A percentile compares a stretch with the other conserved stretches of the same genome.
Evolutionary conservation across 2,797 vertebrate genomes (phyloP).

Genomic region (Argentina silus): DNA sequence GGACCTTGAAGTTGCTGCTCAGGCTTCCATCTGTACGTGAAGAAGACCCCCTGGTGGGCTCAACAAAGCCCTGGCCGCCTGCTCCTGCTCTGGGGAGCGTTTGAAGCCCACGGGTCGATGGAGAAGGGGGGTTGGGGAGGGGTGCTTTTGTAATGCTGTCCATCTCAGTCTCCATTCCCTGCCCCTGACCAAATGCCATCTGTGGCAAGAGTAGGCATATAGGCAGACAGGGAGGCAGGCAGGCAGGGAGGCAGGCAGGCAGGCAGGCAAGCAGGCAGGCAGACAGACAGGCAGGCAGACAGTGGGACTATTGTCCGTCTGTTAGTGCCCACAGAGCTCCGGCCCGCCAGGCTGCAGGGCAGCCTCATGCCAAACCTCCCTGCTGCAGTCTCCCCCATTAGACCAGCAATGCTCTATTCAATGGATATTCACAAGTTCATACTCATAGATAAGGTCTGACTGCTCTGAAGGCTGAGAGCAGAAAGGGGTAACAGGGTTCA

Average conservation of each 20-base stretch:
- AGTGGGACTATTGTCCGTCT: constrained; percentile 46
- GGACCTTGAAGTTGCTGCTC: constrained; percentile 38
- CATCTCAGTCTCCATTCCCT: constrained; percentile 49
- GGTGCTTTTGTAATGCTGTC: constrained; percentile 59
- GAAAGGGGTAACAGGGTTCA: not conserved
- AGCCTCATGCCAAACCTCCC: constrained; percentile 24
- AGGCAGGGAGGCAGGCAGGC: not conserved
- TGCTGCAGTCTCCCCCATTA: constrained; percentile 27
- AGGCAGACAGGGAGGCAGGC: constrained; percentile 41
- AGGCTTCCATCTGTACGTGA: constrained; percentile 55
- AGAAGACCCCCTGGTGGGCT: constrained; percentile 24
- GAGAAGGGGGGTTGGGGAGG: constrained; percentile 30
- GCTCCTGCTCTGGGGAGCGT: not conserved
- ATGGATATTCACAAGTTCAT: not conserved
- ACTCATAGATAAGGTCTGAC: not conserved
- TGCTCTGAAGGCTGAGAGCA: not conserved
- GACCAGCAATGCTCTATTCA: constrained; percentile 2
- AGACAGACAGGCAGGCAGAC: not conserved
- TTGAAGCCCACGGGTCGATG: constrained; percentile 32
- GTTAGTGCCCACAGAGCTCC: constrained; percentile 50
- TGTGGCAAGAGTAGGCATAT: constrained; percentile 40
- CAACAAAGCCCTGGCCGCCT: constrained; percentile 19
- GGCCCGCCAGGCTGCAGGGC: constrained; percentile 38
- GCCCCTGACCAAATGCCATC: constrained; percentile 64
- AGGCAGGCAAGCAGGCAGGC: constrained; percentile 41